Evolutionary conservation across 2,797 vertebrate genomes (phyloP), one percentile per base, ranked within the genome.

Genomic region (Chelon auratus): DNA sequence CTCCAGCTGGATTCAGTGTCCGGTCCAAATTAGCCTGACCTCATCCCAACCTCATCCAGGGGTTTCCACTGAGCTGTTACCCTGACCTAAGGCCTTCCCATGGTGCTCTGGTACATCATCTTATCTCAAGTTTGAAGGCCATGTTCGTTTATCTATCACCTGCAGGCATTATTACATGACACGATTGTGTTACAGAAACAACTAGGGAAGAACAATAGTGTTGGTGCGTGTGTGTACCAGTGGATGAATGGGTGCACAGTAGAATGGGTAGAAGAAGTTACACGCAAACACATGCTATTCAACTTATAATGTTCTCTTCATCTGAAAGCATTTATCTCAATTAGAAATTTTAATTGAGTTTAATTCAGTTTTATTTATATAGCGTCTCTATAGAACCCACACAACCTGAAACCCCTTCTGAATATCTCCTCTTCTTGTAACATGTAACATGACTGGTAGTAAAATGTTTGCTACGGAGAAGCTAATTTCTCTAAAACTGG

Each of bases 1-100:
- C 77, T 77, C 59, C 68, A 63, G 68, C 78, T 83, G 83, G 71
- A 77, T 74, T 58, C 55, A 66, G 68, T 79, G 74, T 89, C 72
- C 63, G 1, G 48, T 78, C 68, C 58, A 66, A 45, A 75, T 87
- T 9, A 68, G 48, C 14, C 39, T 66, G 77, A 83, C 78, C 80
- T 81, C 71, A 68, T 78, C 55, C 20, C 17, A 51, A 80, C 71
- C 67, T 68, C 59, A 71, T 68, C n/a, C 47, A 52, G 51, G 37
- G 52, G 37, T 75, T 69, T 60, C 36, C 30, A 43, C 20, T 60
- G 13, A 40, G 33, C 48, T 61, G 22, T 48, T 22, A 18, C 10
- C 10, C 17, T 48, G 58, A 81, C 68, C 68, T 68, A 59, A 45
- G 30, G 40, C 45, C 39, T 69, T 63, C 61, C 58, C 2, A 0